Percentiles rank a stretch among this genome's conserved stretches.
Evolutionary conservation across 1,140 invertebrate genomes (phyloP).

Genomic region (Nylanderia fulva): DNA sequence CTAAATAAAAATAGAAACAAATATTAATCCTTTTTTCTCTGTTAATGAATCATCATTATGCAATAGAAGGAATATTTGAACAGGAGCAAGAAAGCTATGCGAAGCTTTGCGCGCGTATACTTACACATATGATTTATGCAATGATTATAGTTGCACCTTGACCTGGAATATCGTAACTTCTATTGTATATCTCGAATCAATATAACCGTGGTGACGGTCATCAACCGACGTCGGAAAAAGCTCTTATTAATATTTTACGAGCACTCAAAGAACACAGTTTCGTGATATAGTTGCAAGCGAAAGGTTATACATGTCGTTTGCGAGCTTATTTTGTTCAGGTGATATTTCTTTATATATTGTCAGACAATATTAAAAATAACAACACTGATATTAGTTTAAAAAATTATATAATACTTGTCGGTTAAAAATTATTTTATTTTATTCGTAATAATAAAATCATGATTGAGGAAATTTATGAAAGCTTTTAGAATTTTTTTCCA

Average conservation of each 20-base stretch:
- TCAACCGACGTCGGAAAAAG: conserved; percentile 35
- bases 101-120: not conserved
- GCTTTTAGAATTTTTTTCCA: no score
- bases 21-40: no score
- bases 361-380: not conserved
- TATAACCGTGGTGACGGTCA: conserved; percentile 46
- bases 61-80: not conserved
- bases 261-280: conserved; percentile 22
- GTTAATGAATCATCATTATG: no score
- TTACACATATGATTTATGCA: not conserved
- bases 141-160: conserved; percentile 36
- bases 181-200: conserved; percentile 46
- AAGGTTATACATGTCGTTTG: not conserved
- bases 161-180: conserved; percentile 20
- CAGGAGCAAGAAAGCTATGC: not conserved
- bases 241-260: conserved; percentile 28
- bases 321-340: not conserved
- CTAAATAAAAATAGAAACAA: no score
- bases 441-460: not conserved
- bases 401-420: not conserved
- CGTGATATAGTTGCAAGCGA: conserved; percentile 5
- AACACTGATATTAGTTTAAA: not conserved
- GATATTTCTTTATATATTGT: not conserved
- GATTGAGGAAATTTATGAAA: no score
- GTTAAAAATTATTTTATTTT: not conserved